A percentile compares a stretch with the other conserved stretches of the same genome.
Evolutionary conservation across 2,797 vertebrate species (phyloP).

Genomic region (Clamator glandarius): DNA sequence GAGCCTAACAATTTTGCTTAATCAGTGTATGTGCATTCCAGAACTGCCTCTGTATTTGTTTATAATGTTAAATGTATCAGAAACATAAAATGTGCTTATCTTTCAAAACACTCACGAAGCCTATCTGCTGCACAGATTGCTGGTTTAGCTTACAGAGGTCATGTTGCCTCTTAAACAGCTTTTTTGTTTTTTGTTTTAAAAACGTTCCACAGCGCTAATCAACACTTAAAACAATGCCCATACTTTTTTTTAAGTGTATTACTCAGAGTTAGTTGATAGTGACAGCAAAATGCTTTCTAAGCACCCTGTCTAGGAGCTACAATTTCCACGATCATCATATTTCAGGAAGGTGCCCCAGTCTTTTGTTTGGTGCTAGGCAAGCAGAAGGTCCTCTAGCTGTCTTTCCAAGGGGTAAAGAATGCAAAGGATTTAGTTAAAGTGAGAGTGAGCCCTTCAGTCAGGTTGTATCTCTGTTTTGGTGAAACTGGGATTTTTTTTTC

Average conservation of each 20-base stretch:
- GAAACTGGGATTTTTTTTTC: background rate
- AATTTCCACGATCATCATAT: slow-evolving; percentile 85
- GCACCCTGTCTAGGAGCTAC: slow-evolving; percentile 75
- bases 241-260: slow-evolving; percentile 66
- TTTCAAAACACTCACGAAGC: background rate
- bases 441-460: slow-evolving; percentile 60
- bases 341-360: slow-evolving; percentile 85
- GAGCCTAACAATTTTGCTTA: background rate
- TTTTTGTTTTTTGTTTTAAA: background rate
- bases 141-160: slow-evolving; percentile 19
- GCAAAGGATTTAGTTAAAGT: slow-evolving; percentile 65
- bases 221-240: slow-evolving; percentile 51
- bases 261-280: slow-evolving; percentile 71
- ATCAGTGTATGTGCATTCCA: background rate
- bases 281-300: slow-evolving; percentile 78
- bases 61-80: background rate
- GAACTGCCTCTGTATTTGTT: background rate
- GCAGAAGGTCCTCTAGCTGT: slow-evolving; percentile 81
- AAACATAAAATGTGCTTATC: slow-evolving; percentile 1
- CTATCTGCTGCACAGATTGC: background rate
- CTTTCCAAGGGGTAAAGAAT: slow-evolving; percentile 69
- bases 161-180: slow-evolving; percentile 30
- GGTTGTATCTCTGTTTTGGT: background rate
- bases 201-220: slow-evolving; percentile 19
- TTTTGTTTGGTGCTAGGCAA: slow-evolving; percentile 84